Percentiles rank a stretch among this genome's conserved stretches.
These are phyloP conservation scores for Sterrhoptilus dennistouni DNA, from an alignment of 2,113 vertebrate species.

Conservation along the genomic window DNA sequence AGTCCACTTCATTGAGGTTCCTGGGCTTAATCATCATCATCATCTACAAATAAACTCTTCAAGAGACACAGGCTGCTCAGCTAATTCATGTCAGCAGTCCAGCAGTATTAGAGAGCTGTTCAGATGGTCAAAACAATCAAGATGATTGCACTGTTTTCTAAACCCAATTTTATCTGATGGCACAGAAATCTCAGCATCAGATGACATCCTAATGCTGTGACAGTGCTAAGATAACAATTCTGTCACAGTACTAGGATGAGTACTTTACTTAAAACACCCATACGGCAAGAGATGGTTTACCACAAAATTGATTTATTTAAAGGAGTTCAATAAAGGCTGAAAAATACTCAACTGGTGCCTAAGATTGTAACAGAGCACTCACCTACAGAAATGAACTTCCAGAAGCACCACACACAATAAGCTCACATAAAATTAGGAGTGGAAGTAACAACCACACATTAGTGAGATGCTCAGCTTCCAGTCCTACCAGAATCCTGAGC, in stretches of 20 bases:
- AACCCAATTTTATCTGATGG: constrained; percentile 7
- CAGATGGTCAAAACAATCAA: background rate
- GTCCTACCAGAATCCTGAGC: constrained; percentile 43
- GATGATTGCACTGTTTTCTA: constrained; percentile 8
- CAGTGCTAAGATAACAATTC: background rate
- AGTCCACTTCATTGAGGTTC: background rate
- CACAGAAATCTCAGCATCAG: background rate
- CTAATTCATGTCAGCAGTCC: background rate
- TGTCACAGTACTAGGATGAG: background rate
- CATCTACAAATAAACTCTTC: background rate
- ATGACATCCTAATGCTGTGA: background rate
- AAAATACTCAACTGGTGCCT: background rate
- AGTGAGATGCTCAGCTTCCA: background rate
- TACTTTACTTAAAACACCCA: background rate
- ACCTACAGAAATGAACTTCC: constrained; percentile 37
- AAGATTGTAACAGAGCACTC: background rate
- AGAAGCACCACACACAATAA: constrained; percentile 40
- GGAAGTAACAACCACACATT: background rate
- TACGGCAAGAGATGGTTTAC: background rate
- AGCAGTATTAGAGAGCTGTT: background rate
- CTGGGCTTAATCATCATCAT: background rate
- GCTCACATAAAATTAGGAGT: constrained; percentile 32
- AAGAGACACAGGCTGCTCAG: background rate
- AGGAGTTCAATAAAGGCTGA: background rate
- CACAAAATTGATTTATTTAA: background rate